A percentile compares a stretch with the other conserved stretches of the same genome.
phyloP scores from a whole-genome alignment of 2,113 vertebrate genomes.

The Atherinomorus stipes region DNA sequence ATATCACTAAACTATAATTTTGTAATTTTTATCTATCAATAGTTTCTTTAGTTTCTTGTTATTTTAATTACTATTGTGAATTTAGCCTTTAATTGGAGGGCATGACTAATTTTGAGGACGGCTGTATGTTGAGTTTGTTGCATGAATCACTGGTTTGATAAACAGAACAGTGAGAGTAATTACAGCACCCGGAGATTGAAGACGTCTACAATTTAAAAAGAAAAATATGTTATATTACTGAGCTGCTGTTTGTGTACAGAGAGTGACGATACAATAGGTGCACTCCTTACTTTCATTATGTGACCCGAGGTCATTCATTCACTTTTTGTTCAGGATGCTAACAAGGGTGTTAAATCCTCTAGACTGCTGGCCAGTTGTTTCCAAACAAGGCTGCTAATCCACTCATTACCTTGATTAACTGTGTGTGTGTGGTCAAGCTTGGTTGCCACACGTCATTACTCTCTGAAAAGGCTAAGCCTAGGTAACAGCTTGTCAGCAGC shows the following conservation, averaged over 20 bases:
- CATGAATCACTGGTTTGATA: slow-evolving; percentile 31
- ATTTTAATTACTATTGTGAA: too few relatives aligned
- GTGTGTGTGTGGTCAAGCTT: slow-evolving; percentile 50
- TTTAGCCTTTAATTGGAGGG: too few relatives aligned
- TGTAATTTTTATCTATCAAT: too few relatives aligned
- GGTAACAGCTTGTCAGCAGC: slow-evolving; percentile 70
- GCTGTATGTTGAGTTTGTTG: not conserved
- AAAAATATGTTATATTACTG: not conserved
- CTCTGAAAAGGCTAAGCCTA: slow-evolving; percentile 45
- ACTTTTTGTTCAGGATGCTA: slow-evolving; percentile 19
- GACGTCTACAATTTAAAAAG: not conserved
- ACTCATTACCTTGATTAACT: slow-evolving; percentile 74
- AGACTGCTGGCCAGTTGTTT: slow-evolving; percentile 43
- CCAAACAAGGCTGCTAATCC: slow-evolving; percentile 37
- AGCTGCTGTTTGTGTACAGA: not conserved
- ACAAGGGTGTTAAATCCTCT: slow-evolving; percentile 44
- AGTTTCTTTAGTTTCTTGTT: too few relatives aligned
- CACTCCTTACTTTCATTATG: not conserved
- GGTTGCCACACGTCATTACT: slow-evolving; percentile 69
- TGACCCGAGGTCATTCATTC: not conserved
- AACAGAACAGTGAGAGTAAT: slow-evolving; percentile 29
- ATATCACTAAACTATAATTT: too few relatives aligned
- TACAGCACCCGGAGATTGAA: not conserved
- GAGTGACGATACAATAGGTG: not conserved
- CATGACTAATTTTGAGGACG: too few relatives aligned